Base-by-base conservation (phyloP, 2,797 vertebrate genomes). In the Poeciliopsis infans region DNA sequence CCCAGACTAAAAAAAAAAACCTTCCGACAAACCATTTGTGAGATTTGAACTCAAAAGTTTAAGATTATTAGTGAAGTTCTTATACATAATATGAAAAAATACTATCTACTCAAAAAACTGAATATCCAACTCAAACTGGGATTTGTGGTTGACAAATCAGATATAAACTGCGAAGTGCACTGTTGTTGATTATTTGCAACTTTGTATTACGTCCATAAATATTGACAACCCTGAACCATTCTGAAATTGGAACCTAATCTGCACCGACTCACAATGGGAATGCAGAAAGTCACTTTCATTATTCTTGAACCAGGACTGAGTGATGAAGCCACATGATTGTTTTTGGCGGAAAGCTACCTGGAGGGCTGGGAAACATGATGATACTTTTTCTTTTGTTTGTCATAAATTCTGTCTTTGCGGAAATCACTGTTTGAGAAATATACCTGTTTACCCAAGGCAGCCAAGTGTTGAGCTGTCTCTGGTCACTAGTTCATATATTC, bases 331-430 rank as follows among this genome's bases (percentile, higher is more conserved):
- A 76, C 77, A 84, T 87, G 72, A 90, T 91, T 89, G 86, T 92
- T 90, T 92, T 51, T 85, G 82, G 80, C 87, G 86, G 74, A 76
- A 80, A 84, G 85, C 81, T 90, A 91, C 91, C 90, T 89, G 85
- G 79, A 91, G 85, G 84, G 77, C 81, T 88, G 84, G 91, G 85
- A 92, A 90, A 93, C 89, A 89, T 85, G 85, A 89, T 93, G 93
- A 94, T 89, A 88, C 80, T 82, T 85, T 88, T 71, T 88, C 83
- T 90, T 91, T 85, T 93, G 89, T 92, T 91, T 89, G 90, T 92
- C 90, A 93, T 95, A 90, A 94, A 94, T 94, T 91, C 78, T 59
- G 76, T 71, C 78, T 90, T 64, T 74, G 70, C 47, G 7, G 76
- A 89, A 86, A 84, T 82, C 74, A 11, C 18, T 74, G 69, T 79